A percentile compares a stretch with the other conserved stretches of the same genome.
These are phyloP conservation scores for Panzeria rudis DNA, from an alignment of 2,888 invertebrate species.

Conservation along the genomic window DNA sequence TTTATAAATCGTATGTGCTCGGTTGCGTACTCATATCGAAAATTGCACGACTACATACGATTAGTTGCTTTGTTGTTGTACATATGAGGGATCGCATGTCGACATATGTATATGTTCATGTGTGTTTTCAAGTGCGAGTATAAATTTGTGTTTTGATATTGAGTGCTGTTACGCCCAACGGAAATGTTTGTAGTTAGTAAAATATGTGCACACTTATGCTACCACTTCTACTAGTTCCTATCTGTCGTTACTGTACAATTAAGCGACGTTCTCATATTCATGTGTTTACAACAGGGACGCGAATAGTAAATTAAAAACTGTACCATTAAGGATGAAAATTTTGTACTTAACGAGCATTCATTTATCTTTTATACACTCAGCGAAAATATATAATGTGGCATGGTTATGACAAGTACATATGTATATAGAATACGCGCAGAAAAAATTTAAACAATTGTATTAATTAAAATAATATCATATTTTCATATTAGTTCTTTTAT, in stretches of 20 bases:
- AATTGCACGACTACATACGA: slow-evolving; percentile 12
- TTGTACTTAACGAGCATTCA: too few species aligned
- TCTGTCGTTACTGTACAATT: slow-evolving; percentile 13
- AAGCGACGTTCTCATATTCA: not conserved
- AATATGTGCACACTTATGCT: not conserved
- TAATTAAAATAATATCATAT: too few species aligned
- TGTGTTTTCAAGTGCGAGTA: not conserved
- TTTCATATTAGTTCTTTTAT: too few species aligned
- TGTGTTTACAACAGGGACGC: not conserved
- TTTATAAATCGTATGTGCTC: slow-evolving; percentile 49
- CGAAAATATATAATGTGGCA: too few species aligned
- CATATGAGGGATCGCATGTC: not conserved
- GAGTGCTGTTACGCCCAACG: slow-evolving; percentile 69
- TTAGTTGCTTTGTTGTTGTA: not conserved
- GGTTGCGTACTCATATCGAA: slow-evolving; percentile 23
- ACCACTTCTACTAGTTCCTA: slow-evolving; percentile 28
- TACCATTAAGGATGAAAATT: too few species aligned
- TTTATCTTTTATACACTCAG: too few species aligned
- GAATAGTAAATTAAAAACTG: too few species aligned
- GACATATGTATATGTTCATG: not conserved
- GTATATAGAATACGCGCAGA: too few species aligned
- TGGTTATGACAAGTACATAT: too few species aligned
- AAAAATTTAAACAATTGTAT: too few species aligned
- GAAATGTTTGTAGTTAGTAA: slow-evolving; percentile 53
- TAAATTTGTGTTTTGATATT: slow-evolving; percentile 51